These are phyloP conservation scores for Gymnothorax reevesii DNA, from an alignment of 2,797 vertebrate species.

Conservation along the genomic window DNA sequence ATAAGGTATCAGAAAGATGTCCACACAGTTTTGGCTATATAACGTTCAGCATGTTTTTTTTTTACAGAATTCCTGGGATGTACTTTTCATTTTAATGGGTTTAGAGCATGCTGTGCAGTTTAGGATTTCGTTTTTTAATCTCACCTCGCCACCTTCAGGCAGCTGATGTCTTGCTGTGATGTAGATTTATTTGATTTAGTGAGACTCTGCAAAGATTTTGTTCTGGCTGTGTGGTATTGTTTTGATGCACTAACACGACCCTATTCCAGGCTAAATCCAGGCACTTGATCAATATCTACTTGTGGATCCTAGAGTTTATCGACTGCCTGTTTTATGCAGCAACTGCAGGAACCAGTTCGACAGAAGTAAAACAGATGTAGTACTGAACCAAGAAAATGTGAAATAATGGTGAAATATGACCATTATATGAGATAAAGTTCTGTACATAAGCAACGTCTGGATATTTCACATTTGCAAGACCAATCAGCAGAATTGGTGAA, in stretches of 20 bases:
- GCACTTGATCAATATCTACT: not conserved
- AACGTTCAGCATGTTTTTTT: no score
- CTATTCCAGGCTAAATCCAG: not conserved
- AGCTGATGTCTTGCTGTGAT: not conserved
- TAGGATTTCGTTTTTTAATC: not conserved
- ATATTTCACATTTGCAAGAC: not conserved
- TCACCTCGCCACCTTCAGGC: not conserved
- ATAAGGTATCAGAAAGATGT: no score
- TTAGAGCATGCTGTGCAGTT: not conserved
- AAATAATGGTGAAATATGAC: not conserved
- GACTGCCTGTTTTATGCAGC: not conserved
- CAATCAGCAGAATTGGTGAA: not conserved
- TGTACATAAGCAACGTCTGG: not conserved
- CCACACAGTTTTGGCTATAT: no score
- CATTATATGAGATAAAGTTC: not conserved
- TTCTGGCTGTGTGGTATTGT: not conserved
- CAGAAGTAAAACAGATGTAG: not conserved
- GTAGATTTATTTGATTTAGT: not conserved
- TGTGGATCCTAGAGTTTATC: not conserved
- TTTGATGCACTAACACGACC: not conserved
- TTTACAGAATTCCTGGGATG: not conserved
- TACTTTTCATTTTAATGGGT: not conserved
- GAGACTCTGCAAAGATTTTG: not conserved
- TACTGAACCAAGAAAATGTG: not conserved
- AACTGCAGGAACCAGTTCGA: not conserved